Base-by-base conservation (phyloP, 2,888 invertebrate genomes). In the Thymelicus acteon region DNA sequence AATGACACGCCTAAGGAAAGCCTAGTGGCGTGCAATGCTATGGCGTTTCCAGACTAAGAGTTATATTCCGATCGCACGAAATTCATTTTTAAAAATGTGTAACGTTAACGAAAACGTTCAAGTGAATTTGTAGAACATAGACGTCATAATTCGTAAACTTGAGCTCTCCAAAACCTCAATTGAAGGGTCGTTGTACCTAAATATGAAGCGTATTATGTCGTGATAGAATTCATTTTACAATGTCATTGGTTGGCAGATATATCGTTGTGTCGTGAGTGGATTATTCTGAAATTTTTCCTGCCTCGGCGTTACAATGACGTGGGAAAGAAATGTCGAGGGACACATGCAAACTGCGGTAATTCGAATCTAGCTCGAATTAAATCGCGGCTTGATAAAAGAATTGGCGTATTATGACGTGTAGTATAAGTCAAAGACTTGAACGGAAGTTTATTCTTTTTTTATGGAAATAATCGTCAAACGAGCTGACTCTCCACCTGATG, bases 11-110 rank as follows among this genome's bases (percentile, higher is more conserved):
- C 66, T 72, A 70, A 71, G 64, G 65, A 47, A 65, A 60, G 19
- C 40, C 66, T 66, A 65, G 54, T 71, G 72, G 75, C 74, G 74
- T 75, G 75, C 76, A 72, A 75, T 76, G 72, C 71, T 73, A 73
- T 66, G 68, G 64, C 52, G 70, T 64, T 71, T 54, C 61, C 6
- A 71, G 47, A 60, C n/a, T 49, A 71, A 66, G 72, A 76, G 72
- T 76, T 75, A 74, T 73, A 66, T 68, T 15, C 69, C 64, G 49
- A 73, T 70, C 68, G 67, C 76, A 76, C 73, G 75, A 73, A 73
- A 54, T 71, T 65, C 60, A 71, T 69, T 69, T 63, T 60, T 49
- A 67, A 67, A 67, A 67, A 60, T n/a, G 15, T 60, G 67, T 60
- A 24, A 71, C 65, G 65, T 54, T 61, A 61, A 66, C 71, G 71